Evolutionary conservation across 2,888 invertebrate genomes (phyloP).

Genomic region (Falcaria lacertinaria): DNA sequence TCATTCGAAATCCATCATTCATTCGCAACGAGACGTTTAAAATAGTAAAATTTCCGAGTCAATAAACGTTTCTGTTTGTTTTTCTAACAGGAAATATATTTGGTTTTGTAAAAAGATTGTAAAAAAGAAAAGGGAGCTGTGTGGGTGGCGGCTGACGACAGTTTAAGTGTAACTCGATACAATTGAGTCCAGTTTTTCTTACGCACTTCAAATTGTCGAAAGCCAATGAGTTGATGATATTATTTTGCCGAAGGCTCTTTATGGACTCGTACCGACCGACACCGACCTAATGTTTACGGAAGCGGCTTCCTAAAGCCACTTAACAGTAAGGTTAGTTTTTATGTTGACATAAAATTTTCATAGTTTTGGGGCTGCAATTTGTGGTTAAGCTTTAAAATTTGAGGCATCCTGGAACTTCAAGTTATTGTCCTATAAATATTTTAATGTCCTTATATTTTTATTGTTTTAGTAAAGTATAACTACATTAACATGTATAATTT

Average conservation of each 20-base stretch:
- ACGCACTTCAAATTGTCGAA: constrained; percentile 57
- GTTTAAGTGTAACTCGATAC: constrained; percentile 74
- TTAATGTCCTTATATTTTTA: no score
- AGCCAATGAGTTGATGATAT: constrained; percentile 62
- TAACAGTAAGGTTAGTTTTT: constrained; percentile 19
- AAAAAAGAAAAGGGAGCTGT: constrained; percentile 55
- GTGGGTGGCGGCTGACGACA: constrained; percentile 77
- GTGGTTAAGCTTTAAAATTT: neutral
- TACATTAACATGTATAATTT: no score
- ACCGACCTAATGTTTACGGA: constrained; percentile 31
- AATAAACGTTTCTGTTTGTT: constrained; percentile 75
- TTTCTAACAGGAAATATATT: constrained; percentile 77
- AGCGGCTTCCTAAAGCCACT: constrained; percentile 31
- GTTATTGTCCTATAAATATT: neutral
- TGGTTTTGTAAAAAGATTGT: constrained; percentile 62
- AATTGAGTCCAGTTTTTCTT: constrained; percentile 63
- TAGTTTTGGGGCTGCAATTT: neutral
- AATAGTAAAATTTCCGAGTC: constrained; percentile 62
- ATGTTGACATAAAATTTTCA: constrained; percentile 5
- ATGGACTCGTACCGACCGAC: constrained; percentile 25
- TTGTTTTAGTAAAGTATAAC: no score
- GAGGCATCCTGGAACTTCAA: neutral
- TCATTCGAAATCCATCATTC: constrained; percentile 74
- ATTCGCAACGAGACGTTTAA: constrained; percentile 65
- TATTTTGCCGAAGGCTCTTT: constrained; percentile 44